Evolutionary conservation across 2,888 invertebrate genomes (phyloP), one percentile per base, ranked within the genome.

Genomic region (Agonum fuliginosum): DNA sequence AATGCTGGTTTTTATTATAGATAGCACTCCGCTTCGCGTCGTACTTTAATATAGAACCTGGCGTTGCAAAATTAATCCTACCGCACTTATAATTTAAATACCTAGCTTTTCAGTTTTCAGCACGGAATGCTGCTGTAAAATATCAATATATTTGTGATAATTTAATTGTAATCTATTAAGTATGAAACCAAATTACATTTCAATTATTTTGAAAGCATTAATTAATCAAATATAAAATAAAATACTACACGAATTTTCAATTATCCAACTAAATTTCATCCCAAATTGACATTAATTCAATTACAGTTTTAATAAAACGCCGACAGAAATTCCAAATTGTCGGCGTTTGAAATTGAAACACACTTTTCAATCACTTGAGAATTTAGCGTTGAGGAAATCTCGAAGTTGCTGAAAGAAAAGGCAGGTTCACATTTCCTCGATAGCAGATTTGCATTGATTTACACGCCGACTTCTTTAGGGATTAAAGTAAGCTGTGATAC

Each of bases 371-470:
- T 48, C 48, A 48, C 48, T 48, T 20, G 0, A 19, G 48, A 20
- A 48, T 8, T n/a, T 10, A 3, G 4, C 17, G 34, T 65, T 65
- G 34, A 65, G 30, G 20, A 20, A 5, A 27, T 17, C 17, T 24
- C 20, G 1, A n/a, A 37, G 12, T 8, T 65, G 14, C 30, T 12
- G 3, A 20, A 54, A 1, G 22, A 17, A 24, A 54, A 54, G 20
- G 19, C 17, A 19, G 62, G 30, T 65, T 37, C 62, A 65, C 62
- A 65, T 65, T 65, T 19, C 17, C 30, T 65, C 62, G 62, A 34
- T 34, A 34, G 62, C 6, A 65, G 62, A 65, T 65, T 65, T 65
- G 34, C 34, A 65, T 65, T 65, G 62, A 34, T 65, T 65, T 34
- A 65, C 62, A 65, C 30, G 34, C 17, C 10, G 62, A 65, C 17